A percentile compares a stretch with the other conserved stretches of the same genome.
Evolutionary conservation across 2,888 invertebrate genomes (phyloP).

Genomic region (Lamellibrachia columna): DNA sequence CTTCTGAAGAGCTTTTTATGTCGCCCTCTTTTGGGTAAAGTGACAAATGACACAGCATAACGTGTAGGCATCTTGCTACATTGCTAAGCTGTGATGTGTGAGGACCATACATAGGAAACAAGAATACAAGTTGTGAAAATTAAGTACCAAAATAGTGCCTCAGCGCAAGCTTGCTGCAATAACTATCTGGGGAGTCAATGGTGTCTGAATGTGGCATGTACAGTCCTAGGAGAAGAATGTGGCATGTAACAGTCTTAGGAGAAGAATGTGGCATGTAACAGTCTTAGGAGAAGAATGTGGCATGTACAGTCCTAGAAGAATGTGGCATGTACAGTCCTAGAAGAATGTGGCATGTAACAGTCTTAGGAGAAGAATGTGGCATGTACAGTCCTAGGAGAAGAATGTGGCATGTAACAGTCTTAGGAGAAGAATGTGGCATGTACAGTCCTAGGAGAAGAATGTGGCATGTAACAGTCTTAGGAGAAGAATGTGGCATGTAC

Average conservation of each 20-base stretch:
- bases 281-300: too few relatives aligned
- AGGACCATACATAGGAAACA: neutral
- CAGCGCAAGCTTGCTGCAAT: too few relatives aligned
- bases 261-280: too few relatives aligned
- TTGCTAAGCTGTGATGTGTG: neutral
- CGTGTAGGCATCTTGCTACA: neutral
- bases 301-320: too few relatives aligned
- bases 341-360: too few relatives aligned
- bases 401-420: neutral
- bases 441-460: too few relatives aligned
- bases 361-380: too few relatives aligned
- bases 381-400: neutral
- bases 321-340: neutral
- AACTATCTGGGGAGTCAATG: too few relatives aligned
- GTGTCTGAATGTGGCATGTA: too few relatives aligned
- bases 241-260: too few relatives aligned
- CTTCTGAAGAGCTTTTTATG: neutral
- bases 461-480: neutral
- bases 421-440: too few relatives aligned
- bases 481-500: neutral
- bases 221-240: too few relatives aligned
- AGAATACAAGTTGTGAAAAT: neutral
- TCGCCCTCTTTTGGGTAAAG: neutral
- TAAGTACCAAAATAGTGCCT: neutral
- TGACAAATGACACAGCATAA: neutral